These are phyloP conservation scores for Noctua comes DNA, from an alignment of 2,888 invertebrate species.

Conservation along the genomic window DNA sequence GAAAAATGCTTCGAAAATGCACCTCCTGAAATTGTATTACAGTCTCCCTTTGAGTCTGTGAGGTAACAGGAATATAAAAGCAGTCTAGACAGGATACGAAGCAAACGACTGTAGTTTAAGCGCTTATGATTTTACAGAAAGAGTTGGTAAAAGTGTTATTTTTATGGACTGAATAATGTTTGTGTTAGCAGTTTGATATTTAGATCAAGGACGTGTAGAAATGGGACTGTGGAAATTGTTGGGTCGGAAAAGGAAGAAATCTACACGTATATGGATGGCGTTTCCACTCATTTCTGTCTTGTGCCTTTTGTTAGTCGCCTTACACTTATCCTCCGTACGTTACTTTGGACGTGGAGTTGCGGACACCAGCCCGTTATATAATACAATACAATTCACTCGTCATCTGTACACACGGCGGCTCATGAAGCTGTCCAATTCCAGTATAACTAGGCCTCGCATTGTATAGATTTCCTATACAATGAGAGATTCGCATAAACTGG, in stretches of 20 bases:
- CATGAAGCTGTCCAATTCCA: too few species aligned
- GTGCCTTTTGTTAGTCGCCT: neutral
- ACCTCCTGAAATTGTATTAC: slow-evolving; percentile 18
- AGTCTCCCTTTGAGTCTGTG: slow-evolving; percentile 14
- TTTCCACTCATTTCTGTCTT: neutral
- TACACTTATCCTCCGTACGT: neutral
- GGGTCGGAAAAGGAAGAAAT: neutral
- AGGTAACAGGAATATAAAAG: slow-evolving; percentile 43
- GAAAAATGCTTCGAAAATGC: slow-evolving; percentile 23
- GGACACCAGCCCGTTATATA: too few species aligned
- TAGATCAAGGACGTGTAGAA: neutral
- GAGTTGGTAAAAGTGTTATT: neutral
- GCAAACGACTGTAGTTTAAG: slow-evolving; percentile 18
- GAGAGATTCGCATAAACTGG: too few species aligned
- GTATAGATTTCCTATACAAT: too few species aligned
- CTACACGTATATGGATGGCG: neutral
- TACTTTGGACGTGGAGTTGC: too few species aligned
- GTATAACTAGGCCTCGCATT: too few species aligned
- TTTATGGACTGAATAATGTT: slow-evolving; percentile 10
- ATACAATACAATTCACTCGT: too few species aligned
- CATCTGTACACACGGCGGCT: too few species aligned
- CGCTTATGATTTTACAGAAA: slow-evolving; percentile 23
- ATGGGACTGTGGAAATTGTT: neutral
- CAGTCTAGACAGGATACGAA: slow-evolving; percentile 60
- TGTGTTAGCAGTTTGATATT: neutral